Base-by-base conservation (phyloP, 2,888 invertebrate genomes). In the Ormyrus rosae region DNA sequence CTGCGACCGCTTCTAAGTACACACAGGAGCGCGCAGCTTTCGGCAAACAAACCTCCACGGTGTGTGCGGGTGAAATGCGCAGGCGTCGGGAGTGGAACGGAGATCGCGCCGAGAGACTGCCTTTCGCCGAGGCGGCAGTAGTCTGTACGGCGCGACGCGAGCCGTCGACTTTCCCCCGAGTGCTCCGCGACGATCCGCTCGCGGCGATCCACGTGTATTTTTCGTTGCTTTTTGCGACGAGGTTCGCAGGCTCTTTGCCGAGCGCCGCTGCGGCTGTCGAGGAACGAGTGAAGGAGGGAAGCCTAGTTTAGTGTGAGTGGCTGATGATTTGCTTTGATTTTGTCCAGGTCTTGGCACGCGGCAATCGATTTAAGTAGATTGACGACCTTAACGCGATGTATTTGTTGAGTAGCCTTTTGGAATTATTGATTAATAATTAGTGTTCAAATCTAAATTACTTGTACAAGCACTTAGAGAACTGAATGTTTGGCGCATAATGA, bases 71-170 rank as follows among this genome's bases (percentile, higher is more conserved):
- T 6, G 56, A 6, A 46, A 10, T 10, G 58, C 58, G 19, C 34
- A 34, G 34, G 34, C 9, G 8, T 6, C 7, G 19, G 34, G 19
- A 64, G 50, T 0, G 58, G 34, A 58, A 45, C 13, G 6, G 34
- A 34, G 34, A 34, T 34, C 60, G 45, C 13, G 63, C 64, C 64
- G 34, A 34, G 34, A 34, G 34, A 0, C 34, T 34, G 34, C 34
- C 34, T 34, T 4, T 34, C 34, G 34, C 34, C 4, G 34, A 34
- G 55, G n/a, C 74, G 58, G 51, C 63, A 56, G 4, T 11, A 11
- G 64, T 55, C 58, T 53, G 67, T 75, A 6, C 56, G 65, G 56
- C 58, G 65, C 58, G 50, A 65, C 58, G 11, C 74, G 56, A 65
- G 74, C 65, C 50, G 67, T 75, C 51, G 67, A 0, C 10, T 67